Conservation (phyloP, 2,888 invertebrate genomes). For the Malthinus flaveolus region DNA sequence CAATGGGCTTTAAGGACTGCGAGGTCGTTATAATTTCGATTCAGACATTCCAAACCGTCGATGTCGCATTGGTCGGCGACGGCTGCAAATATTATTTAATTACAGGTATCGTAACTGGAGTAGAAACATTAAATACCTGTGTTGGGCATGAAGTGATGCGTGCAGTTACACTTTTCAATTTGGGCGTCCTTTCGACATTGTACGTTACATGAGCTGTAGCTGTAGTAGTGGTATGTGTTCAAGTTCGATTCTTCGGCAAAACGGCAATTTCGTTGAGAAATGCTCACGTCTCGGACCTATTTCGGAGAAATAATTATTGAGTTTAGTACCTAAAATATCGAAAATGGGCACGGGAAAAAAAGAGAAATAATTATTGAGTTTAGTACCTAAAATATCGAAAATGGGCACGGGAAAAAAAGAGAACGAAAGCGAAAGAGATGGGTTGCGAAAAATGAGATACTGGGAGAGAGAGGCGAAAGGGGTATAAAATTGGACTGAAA, state of each 20-base stretch:
- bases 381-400: too few species aligned
- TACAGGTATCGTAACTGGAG: too few species aligned
- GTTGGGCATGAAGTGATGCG: slow-evolving; percentile 70
- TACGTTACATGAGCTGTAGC: slow-evolving; percentile 73
- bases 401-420: not conserved
- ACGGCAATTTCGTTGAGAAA: slow-evolving; percentile 70
- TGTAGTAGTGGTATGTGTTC: slow-evolving; percentile 67
- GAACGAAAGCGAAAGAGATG: slow-evolving; percentile 3
- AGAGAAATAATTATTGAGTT: slow-evolving; percentile 22
- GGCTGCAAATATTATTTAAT: slow-evolving; percentile 45
- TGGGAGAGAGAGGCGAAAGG: too few species aligned
- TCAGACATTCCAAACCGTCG: slow-evolving; percentile 67
- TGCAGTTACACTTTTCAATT: slow-evolving; percentile 64
- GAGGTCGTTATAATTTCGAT: slow-evolving; percentile 62
- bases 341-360: not conserved
- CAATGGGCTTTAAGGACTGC: slow-evolving; percentile 69
- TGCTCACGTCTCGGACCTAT: slow-evolving; percentile 60
- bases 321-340: too few species aligned
- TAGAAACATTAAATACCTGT: slow-evolving; percentile 54
- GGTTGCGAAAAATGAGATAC: too few species aligned
- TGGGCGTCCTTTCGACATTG: slow-evolving; percentile 71
- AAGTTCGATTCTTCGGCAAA: slow-evolving; percentile 68
- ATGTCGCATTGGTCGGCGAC: slow-evolving; percentile 63
- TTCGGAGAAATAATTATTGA: slow-evolving; percentile 31
- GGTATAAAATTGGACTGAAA: too few species aligned